Evolutionary conservation across 2,113 vertebrate species (phyloP), one percentile per base, ranked within the genome.

Genomic region (Bos indicus): DNA sequence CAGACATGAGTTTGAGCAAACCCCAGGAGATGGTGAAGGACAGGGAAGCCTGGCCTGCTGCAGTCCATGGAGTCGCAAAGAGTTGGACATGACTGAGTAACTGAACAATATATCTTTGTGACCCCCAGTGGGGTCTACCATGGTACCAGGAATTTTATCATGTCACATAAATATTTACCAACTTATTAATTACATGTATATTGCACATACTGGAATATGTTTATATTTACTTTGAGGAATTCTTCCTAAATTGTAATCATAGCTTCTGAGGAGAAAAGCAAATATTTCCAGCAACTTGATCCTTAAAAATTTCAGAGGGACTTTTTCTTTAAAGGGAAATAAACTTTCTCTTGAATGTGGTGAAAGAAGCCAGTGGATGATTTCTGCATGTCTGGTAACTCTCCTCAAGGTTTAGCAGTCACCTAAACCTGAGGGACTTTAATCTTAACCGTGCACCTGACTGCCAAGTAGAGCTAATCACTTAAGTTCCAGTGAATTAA

Each of bases 391-490:
- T 46, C 59, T 74, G 57, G 13, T 77, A 67, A 28, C 81, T 94
- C 25, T 62, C 54, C 77, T 62, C 78, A 81, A 67, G 60, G 36
- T 43, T 96, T 90, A 95, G 95, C 84, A 92, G 77, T 91, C 93
- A 88, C 28, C 77, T 67, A 84, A 81, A 85, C 81, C 64, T 43
- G 36, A 48, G 64, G 26, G 85, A 85, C 48, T 91, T 87, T 97
- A 94, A 98, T 96, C 97, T 97, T 92, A 87, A 94, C 84, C 74
- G 21, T 97, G 56, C 88, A 94, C 96, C 95, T 92, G 94, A 97
- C 86, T 60, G 62, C 62, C 25, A 90, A 86, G 91, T 60, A 93
- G 59, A 89, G 74, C 57, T 92, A 95, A 97, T 95, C 60, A 85
- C 71, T 95, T 95, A 95, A 93, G 87, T 83, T 93, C 92, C 78